phyloP scores from a whole-genome alignment of 2,888 invertebrate species.

The Copidosoma aretas region DNA sequence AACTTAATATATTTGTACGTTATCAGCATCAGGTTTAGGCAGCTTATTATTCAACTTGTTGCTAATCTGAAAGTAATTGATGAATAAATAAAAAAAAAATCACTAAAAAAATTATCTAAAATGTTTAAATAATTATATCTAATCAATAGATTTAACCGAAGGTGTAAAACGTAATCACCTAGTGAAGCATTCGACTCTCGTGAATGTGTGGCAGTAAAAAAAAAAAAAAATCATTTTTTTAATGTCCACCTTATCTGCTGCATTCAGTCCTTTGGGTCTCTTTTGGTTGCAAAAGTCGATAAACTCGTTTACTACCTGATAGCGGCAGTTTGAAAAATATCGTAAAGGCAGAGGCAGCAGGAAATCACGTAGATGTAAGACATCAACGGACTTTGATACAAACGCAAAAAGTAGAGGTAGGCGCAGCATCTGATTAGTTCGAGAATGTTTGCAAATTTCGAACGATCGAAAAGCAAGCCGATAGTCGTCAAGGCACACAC shows the following conservation, averaged over 20 bases:
- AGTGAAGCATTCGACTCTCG: not conserved
- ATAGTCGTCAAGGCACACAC: slow-evolving; percentile 73
- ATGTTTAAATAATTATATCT: no score
- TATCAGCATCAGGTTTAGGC: slow-evolving; percentile 29
- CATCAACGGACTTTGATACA: slow-evolving; percentile 43
- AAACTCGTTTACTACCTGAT: slow-evolving; percentile 10
- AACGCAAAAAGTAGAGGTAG: slow-evolving; percentile 62
- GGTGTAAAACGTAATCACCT: no score
- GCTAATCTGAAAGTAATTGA: slow-evolving; percentile 18
- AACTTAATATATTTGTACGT: slow-evolving; percentile 20
- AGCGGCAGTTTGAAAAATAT: not conserved
- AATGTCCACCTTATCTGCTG: no score
- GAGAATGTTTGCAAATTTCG: slow-evolving; percentile 17
- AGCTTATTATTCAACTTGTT: slow-evolving; percentile 8
- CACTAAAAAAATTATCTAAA: not conserved
- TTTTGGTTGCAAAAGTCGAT: no score
- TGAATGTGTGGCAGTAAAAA: no score
- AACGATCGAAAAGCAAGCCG: slow-evolving; percentile 76
- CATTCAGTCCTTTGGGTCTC: no score
- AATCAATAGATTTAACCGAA: no score
- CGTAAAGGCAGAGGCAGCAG: slow-evolving; percentile 29
- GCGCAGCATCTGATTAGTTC: slow-evolving; percentile 74
- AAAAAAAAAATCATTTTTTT: no score
- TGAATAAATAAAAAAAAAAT: slow-evolving; percentile 4
- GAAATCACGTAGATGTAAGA: slow-evolving; percentile 18